Evolutionary conservation across 2,113 vertebrate species (phyloP).

Genomic region (Trichomycterus rosablanca): DNA sequence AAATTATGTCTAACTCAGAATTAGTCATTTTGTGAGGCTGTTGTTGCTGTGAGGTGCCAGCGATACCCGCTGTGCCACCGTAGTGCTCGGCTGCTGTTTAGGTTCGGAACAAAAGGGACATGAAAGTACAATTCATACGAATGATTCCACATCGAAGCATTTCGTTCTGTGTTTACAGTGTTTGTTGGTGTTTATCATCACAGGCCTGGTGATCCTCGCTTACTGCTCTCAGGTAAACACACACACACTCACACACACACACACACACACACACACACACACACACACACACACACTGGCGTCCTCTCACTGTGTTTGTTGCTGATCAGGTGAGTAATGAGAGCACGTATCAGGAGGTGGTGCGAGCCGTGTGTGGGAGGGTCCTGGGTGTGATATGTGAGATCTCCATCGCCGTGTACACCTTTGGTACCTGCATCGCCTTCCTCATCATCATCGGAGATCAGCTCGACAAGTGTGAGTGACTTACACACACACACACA

Average conservation of each 20-base stretch:
- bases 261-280: conserved; percentile 45
- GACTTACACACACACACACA: not conserved
- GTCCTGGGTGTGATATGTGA: conserved; percentile 83
- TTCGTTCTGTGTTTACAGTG: conserved; percentile 66
- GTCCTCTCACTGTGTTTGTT: not conserved
- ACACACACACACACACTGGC: conserved; percentile 1
- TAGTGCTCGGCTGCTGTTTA: too few relatives aligned
- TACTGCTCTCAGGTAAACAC: conserved; percentile 87
- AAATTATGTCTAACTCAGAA: too few relatives aligned
- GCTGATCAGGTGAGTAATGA: conserved; percentile 79
- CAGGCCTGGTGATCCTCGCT: conserved; percentile 86
- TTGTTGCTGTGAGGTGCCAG: too few relatives aligned
- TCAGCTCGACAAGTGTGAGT: conserved; percentile 92
- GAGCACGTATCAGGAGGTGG: conserved; percentile 93
- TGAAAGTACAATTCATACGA: too few relatives aligned
- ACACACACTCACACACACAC: conserved; percentile 4
- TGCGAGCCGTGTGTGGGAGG: conserved; percentile 87
- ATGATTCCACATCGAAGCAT: too few relatives aligned
- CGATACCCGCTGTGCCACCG: too few relatives aligned
- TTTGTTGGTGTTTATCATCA: conserved; percentile 93
- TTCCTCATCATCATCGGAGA: conserved; percentile 98
- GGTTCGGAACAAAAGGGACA: too few relatives aligned
- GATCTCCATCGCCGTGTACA: conserved; percentile 86
- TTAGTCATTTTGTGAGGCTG: too few relatives aligned
- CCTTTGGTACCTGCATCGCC: conserved; percentile 94